Percentiles rank a stretch among this genome's conserved stretches.
Conservation (phyloP, 2,888 invertebrate genomes). For the Xestoiulus laeticollis region DNA sequence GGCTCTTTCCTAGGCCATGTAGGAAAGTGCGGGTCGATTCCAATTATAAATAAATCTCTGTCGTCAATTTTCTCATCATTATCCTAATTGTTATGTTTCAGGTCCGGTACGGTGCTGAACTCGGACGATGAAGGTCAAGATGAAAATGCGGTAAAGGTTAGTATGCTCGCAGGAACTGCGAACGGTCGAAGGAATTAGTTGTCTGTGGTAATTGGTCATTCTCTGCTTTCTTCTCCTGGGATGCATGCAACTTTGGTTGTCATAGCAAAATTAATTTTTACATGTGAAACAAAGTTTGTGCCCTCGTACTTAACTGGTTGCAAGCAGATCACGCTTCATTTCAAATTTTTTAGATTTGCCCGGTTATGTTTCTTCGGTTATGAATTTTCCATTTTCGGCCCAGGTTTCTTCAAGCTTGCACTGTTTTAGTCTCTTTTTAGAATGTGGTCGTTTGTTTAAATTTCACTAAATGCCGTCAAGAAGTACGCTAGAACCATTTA, state of each 20-base stretch:
- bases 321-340: no score
- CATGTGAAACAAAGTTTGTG: no score
- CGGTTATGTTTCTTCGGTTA: no score
- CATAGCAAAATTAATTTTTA: no score
- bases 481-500: not conserved
- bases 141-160: not conserved
- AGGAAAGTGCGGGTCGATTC: not conserved
- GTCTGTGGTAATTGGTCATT: not conserved
- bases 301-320: no score
- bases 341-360: no score
- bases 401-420: no score
- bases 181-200: no score
- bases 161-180: not conserved
- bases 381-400: no score
- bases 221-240: not conserved
- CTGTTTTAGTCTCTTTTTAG: no score
- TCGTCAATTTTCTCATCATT: not conserved
- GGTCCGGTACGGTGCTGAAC: constrained; percentile 35
- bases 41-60: not conserved
- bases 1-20: not conserved
- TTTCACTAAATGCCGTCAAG: no score
- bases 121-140: constrained; percentile 44
- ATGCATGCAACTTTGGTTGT: not conserved
- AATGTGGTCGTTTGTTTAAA: not conserved
- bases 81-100: not conserved